Evolutionary conservation across 2,888 invertebrate species (phyloP).

Genomic region (Frankliniella fusca): DNA sequence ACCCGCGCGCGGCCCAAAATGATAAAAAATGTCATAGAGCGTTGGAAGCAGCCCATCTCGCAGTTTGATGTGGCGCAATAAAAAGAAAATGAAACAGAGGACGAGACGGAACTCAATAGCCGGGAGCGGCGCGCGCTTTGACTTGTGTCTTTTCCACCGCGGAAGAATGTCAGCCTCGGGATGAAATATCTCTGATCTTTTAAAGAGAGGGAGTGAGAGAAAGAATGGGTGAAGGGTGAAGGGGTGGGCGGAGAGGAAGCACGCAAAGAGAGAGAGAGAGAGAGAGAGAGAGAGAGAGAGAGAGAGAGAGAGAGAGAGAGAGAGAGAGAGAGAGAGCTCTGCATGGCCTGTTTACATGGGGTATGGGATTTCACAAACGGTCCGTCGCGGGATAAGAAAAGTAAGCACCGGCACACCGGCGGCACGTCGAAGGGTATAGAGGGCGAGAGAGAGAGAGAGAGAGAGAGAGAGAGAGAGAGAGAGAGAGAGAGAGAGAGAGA

Average conservation of each 20-base stretch:
- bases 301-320: neutral
- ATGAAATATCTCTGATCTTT: no score
- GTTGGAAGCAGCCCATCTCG: neutral
- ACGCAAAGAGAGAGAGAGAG: neutral
- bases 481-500: conserved; percentile 7
- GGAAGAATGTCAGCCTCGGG: no score
- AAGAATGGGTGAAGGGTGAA: neutral
- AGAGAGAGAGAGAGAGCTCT: neutral
- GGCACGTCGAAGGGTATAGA: neutral
- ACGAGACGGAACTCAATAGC: neutral
- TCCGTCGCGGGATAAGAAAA: neutral
- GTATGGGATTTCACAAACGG: neutral
- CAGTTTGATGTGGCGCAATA: neutral
- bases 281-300: neutral
- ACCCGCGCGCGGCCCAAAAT: no score
- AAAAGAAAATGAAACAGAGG: neutral
- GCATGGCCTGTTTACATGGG: neutral
- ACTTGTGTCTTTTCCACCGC: no score
- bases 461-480: neutral
- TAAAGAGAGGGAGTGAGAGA: neutral
- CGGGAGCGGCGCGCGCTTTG: no score
- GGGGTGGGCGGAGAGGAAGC: neutral
- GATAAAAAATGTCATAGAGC: no score
- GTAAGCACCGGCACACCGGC: neutral
- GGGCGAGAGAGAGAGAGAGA: neutral